These are phyloP conservation scores for Hemistola chrysoprasaria DNA, from an alignment of 2,888 invertebrate genomes.

Conservation along the genomic window DNA sequence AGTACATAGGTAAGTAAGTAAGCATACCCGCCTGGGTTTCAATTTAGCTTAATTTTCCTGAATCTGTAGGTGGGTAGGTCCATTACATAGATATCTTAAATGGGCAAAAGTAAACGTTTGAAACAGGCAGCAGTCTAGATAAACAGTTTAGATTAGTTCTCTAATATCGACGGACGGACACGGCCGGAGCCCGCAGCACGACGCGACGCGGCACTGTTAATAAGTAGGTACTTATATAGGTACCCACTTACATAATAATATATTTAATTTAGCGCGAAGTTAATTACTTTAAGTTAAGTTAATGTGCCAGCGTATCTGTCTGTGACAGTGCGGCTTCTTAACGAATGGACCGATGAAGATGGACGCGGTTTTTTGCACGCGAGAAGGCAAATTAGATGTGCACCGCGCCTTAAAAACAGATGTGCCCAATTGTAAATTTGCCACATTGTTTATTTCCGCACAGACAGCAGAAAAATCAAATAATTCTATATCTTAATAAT, in stretches of 20 bases:
- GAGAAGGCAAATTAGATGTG: slow-evolving; percentile 5
- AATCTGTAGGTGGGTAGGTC: slow-evolving; percentile 5
- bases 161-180: slow-evolving; percentile 17
- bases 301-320: too few relatives aligned
- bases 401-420: too few relatives aligned
- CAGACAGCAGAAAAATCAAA: too few relatives aligned
- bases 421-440: too few relatives aligned
- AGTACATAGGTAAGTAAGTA: neutral
- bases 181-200: neutral
- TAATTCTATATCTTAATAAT: too few relatives aligned
- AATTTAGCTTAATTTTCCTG: slow-evolving; percentile 17
- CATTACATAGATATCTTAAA: slow-evolving; percentile 20
- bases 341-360: too few relatives aligned
- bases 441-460: too few relatives aligned
- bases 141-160: slow-evolving; percentile 20
- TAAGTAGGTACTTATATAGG: too few relatives aligned
- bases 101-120: neutral
- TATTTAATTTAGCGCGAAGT: neutral
- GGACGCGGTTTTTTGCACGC: too few relatives aligned
- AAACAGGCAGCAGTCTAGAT: slow-evolving; percentile 17
- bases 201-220: too few relatives aligned
- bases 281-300: slow-evolving; percentile 4
- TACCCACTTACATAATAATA: too few relatives aligned
- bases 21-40: neutral
- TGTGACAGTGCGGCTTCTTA: too few relatives aligned